Evolutionary conservation across 2,797 vertebrate species (phyloP).

Genomic region (Pseudomugil tenellus): DNA sequence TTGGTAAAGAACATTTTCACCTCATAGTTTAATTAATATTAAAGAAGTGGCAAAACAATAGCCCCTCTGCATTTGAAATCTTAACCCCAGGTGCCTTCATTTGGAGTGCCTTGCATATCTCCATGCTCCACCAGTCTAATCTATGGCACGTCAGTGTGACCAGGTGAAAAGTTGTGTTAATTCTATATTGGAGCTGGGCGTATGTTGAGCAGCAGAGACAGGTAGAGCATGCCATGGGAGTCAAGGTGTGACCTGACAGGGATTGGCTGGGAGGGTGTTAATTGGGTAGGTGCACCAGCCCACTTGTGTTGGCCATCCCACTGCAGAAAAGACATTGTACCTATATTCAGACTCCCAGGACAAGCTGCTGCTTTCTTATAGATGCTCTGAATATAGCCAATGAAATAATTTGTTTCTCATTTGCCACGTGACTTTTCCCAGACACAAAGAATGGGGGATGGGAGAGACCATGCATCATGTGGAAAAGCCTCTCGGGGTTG

Average conservation of each 20-base stretch:
- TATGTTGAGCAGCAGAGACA: conserved; percentile 87
- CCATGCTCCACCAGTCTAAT: conserved; percentile 92
- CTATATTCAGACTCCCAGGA: conserved; percentile 84
- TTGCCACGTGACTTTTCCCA: conserved; percentile 55
- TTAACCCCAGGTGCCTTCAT: conserved; percentile 94
- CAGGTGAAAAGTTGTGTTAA: conserved; percentile 91
- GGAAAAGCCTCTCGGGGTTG: conserved; percentile 35
- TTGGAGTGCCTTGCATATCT: conserved; percentile 96
- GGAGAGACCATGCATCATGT: conserved; percentile 46
- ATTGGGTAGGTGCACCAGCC: conserved; percentile 95
- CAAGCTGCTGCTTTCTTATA: conserved; percentile 70
- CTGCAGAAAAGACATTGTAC: conserved; percentile 86
- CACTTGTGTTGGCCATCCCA: conserved; percentile 89
- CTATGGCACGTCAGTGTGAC: conserved; percentile 87
- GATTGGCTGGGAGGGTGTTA: conserved; percentile 95
- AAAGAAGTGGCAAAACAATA: conserved; percentile 90
- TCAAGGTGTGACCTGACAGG: conserved; percentile 88
- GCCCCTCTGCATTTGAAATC: conserved; percentile 91
- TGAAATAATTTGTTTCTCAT: conserved; percentile 69
- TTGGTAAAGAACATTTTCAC: conserved; percentile 94
- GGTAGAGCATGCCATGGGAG: conserved; percentile 89
- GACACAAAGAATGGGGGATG: conserved; percentile 60
- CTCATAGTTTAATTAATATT: conserved; percentile 99
- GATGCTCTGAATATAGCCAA: conserved; percentile 70
- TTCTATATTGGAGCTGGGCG: conserved; percentile 92